Conservation (phyloP, 2,113 vertebrate genomes). For the Cairina moschata region DNA sequence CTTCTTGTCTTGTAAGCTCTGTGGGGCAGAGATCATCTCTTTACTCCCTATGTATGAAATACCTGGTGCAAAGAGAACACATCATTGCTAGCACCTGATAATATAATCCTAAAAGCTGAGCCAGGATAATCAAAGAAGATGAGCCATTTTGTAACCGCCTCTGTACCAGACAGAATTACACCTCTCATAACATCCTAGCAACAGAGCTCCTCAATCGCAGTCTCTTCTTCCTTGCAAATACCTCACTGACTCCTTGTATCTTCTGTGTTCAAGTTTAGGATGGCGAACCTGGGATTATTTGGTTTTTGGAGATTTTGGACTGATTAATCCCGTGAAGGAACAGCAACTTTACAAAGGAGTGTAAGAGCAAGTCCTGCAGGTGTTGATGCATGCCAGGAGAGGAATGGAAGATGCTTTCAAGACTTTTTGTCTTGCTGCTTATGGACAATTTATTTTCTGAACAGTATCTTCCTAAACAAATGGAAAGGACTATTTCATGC, state of each 20-base stretch:
- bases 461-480: not conserved
- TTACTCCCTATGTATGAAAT: not conserved
- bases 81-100: not conserved
- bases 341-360: not conserved
- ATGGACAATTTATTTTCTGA: not conserved
- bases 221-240: not conserved
- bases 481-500: not conserved
- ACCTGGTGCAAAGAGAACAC: not conserved
- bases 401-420: not conserved
- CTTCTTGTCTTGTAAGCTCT: not conserved
- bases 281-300: not conserved
- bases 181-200: constrained; percentile 47
- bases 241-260: not conserved
- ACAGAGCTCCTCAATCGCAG: not conserved
- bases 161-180: constrained; percentile 4
- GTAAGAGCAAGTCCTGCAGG: not conserved
- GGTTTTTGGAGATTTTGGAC: not conserved
- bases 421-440: not conserved
- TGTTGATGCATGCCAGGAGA: not conserved
- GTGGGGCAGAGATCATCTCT: not conserved
- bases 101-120: not conserved
- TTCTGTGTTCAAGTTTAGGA: not conserved
- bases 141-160: constrained; percentile 5
- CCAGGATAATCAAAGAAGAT: not conserved
- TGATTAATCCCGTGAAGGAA: not conserved